Evolutionary conservation across 2,113 vertebrate genomes (phyloP).

Genomic region (Talpa occidentalis): DNA sequence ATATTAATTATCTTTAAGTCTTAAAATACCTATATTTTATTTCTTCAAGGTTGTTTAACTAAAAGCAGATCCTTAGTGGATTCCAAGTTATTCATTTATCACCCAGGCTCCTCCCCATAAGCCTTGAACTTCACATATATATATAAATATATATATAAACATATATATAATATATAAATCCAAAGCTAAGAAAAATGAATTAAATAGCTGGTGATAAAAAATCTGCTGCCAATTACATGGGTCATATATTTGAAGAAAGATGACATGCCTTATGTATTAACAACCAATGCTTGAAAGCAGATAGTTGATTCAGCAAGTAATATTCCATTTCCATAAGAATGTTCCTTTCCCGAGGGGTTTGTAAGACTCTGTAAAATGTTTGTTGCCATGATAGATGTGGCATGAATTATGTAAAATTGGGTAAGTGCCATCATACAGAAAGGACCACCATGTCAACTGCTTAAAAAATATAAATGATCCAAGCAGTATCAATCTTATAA

Average conservation of each 20-base stretch:
- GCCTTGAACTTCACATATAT: slow-evolving; percentile 32
- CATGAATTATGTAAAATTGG: background rate
- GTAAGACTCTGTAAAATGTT: background rate
- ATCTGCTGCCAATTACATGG: slow-evolving; percentile 67
- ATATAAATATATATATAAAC: too few relatives aligned
- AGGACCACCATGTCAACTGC: background rate
- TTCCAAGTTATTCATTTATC: slow-evolving; percentile 57
- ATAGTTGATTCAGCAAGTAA: slow-evolving; percentile 55
- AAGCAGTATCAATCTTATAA: background rate
- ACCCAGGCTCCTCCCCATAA: background rate
- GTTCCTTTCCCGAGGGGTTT: background rate
- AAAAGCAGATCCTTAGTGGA: background rate
- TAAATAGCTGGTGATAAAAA: slow-evolving; percentile 18
- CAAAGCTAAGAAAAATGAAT: slow-evolving; percentile 49
- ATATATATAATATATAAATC: background rate
- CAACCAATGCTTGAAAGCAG: slow-evolving; percentile 63
- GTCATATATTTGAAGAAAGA: slow-evolving; percentile 72
- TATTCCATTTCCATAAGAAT: background rate
- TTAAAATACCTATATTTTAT: background rate
- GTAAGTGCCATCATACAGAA: background rate
- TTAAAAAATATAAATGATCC: background rate
- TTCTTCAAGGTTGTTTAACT: background rate
- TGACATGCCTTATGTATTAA: slow-evolving; percentile 60
- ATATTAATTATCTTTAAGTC: background rate
- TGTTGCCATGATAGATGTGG: background rate